phyloP scores from a whole-genome alignment of 2,113 vertebrate species.

The Nyctereutes procyonoides region DNA sequence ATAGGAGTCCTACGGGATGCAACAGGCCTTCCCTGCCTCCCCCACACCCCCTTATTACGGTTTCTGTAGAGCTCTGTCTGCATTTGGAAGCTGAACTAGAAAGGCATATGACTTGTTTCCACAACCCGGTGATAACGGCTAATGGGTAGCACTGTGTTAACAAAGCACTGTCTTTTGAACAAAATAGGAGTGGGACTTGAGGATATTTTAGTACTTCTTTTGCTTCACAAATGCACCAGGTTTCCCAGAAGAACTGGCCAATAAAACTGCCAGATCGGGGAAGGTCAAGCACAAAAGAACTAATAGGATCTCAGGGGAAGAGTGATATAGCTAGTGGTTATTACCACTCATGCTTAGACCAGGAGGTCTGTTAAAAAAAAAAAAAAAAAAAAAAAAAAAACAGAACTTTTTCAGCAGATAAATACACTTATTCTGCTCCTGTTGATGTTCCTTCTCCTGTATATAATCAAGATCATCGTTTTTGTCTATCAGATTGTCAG shows the following conservation, averaged over 20 bases:
- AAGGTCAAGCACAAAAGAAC: conserved; percentile 52
- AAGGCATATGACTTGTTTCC: neutral
- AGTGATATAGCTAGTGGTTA: neutral
- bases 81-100: neutral
- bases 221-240: conserved; percentile 27
- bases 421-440: neutral
- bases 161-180: neutral
- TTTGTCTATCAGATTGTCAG: neutral
- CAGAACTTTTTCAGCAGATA: neutral
- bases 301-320: conserved; percentile 62
- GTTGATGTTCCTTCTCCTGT: neutral
- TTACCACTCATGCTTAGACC: neutral
- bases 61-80: neutral
- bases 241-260: conserved; percentile 61
- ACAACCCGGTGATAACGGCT: neutral
- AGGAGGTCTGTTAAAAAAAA: neutral
- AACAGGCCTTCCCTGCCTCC: neutral
- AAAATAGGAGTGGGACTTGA: conserved; percentile 20
- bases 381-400: neutral
- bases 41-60: too few relatives aligned
- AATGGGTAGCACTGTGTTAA: neutral
- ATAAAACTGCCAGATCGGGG: neutral
- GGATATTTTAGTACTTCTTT: conserved; percentile 54
- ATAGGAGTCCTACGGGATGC: rapidly evolving
- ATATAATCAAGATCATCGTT: neutral